These are phyloP conservation scores for Salarias fasciatus DNA, from an alignment of 2,797 vertebrate genomes.

Conservation along the genomic window DNA sequence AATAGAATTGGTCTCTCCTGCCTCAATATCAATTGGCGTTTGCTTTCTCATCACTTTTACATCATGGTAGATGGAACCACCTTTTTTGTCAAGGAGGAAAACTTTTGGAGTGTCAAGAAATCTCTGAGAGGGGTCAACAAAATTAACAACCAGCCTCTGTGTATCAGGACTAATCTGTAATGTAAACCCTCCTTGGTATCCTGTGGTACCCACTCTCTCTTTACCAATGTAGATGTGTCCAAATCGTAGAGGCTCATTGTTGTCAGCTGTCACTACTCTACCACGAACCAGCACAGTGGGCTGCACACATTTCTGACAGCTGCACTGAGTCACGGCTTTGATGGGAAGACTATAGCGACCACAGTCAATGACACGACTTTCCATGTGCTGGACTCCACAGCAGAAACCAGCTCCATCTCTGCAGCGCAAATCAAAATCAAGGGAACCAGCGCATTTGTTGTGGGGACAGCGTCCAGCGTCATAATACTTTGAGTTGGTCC, in stretches of 20 bases:
- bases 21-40: constrained; percentile 83
- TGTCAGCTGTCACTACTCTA: constrained; percentile 87
- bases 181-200: constrained; percentile 93
- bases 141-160: constrained; percentile 90
- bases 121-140: constrained; percentile 87
- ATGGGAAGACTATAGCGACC: constrained; percentile 86
- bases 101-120: constrained; percentile 91
- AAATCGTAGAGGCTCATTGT: constrained; percentile 89
- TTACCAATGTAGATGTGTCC: constrained; percentile 90
- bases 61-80: constrained; percentile 91
- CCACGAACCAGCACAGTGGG: constrained; percentile 89
- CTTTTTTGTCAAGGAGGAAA: constrained; percentile 90
- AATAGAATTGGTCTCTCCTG: constrained; percentile 84
- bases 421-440: constrained; percentile 81
- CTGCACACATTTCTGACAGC: constrained; percentile 88
- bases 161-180: constrained; percentile 87
- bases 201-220: constrained; percentile 89
- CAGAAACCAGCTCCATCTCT: constrained; percentile 82
- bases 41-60: constrained; percentile 91
- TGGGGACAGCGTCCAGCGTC: constrained; percentile 89
- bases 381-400: constrained; percentile 87
- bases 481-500: constrained; percentile 84
- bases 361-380: constrained; percentile 84
- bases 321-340: constrained; percentile 86
- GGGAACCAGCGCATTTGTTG: constrained; percentile 81